Conservation (phyloP, 2,888 invertebrate species). For the Drosophila paramelanica region DNA sequence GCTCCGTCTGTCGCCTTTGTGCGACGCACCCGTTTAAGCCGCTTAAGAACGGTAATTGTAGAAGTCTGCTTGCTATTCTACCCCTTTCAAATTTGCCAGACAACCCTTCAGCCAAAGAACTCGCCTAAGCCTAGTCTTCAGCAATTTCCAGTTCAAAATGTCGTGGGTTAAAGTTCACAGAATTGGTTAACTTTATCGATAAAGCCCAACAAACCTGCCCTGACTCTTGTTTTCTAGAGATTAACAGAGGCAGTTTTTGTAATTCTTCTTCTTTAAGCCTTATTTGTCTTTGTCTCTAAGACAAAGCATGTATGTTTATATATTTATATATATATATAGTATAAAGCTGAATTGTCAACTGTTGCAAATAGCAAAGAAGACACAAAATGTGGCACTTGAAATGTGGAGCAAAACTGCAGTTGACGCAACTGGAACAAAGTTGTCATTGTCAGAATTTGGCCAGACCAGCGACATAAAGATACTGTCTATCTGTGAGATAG, state of each 20-base stretch:
- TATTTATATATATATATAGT: neutral
- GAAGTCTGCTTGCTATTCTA: conserved; percentile 9
- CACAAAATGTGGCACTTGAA: conserved; percentile 46
- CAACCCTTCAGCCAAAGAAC: conserved; percentile 44
- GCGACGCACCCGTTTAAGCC: conserved; percentile 52
- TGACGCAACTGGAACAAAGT: conserved; percentile 63
- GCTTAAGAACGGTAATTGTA: conserved; percentile 71
- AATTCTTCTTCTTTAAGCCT: neutral
- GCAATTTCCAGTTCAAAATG: conserved; percentile 20
- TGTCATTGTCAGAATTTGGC: conserved; percentile 44
- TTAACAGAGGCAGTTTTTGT: neutral
- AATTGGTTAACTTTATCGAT: neutral
- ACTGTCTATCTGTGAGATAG: conserved; percentile 12
- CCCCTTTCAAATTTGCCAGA: conserved; percentile 14
- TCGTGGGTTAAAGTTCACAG: neutral
- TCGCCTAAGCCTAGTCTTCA: conserved; percentile 1
- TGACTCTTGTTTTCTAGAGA: no score
- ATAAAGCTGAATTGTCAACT: conserved; percentile 20
- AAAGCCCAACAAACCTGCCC: neutral
- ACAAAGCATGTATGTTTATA: conserved; percentile 5
- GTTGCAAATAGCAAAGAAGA: conserved; percentile 28
- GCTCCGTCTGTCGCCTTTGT: conserved; percentile 12
- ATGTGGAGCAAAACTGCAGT: conserved; percentile 51
- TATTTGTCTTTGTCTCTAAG: neutral
- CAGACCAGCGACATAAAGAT: neutral